A percentile compares a stretch with the other conserved stretches of the same genome.
Conservation (phyloP, 2,113 vertebrate genomes). For the Campylomormyrus tamandua region DNA sequence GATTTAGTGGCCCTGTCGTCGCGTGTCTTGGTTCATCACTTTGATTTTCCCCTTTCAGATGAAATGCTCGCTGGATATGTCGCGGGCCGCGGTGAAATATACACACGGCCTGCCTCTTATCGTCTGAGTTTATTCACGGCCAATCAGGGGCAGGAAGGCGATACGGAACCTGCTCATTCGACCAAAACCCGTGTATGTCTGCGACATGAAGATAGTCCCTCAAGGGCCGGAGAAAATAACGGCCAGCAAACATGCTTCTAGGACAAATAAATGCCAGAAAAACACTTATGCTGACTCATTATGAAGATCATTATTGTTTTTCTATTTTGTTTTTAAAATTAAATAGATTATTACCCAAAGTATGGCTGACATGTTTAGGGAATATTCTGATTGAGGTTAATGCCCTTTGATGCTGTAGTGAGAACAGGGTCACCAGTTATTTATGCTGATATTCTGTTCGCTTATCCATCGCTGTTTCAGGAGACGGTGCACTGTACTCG, state of each 20-base stretch:
- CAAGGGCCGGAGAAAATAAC: background rate
- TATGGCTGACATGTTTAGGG: background rate
- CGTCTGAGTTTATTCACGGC: conserved; percentile 75
- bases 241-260: background rate
- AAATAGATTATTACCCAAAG: background rate
- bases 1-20: conserved; percentile 82
- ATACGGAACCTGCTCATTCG: conserved; percentile 50
- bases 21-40: conserved; percentile 90
- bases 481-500: background rate
- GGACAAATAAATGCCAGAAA: background rate
- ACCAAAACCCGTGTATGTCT: background rate
- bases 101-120: conserved; percentile 63
- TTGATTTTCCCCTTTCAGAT: conserved; percentile 81
- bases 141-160: conserved; percentile 67
- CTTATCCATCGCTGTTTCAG: background rate
- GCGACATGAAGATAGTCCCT: background rate
- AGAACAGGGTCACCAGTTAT: background rate
- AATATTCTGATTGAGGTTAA: background rate
- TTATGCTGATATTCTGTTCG: background rate
- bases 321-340: background rate
- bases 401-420: background rate
- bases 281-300: background rate
- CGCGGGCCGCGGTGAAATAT: conserved; percentile 58
- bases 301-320: background rate
- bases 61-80: conserved; percentile 67